Percentiles rank a stretch among this genome's conserved stretches.
These are phyloP conservation scores for Cepaea hortensis DNA, from an alignment of 2,888 invertebrate species.

Conservation along the genomic window DNA sequence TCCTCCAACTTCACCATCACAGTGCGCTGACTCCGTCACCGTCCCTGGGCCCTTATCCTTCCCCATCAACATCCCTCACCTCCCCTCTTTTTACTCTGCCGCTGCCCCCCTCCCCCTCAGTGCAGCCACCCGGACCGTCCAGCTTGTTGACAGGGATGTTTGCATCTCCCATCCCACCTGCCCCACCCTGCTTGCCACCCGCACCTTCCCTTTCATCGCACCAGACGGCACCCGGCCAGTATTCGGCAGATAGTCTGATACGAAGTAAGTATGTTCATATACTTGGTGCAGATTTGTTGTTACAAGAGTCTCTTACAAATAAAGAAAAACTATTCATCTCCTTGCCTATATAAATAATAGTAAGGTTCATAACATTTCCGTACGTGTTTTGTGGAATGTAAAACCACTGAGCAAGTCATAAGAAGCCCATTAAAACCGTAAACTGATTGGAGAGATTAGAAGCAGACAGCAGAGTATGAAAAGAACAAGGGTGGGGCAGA, in stretches of 20 bases:
- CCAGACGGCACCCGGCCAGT: constrained; percentile 43
- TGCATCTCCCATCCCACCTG: constrained; percentile 66
- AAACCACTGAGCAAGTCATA: too few relatives aligned
- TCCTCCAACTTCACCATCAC: constrained; percentile 43
- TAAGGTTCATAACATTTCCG: too few relatives aligned
- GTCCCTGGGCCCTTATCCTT: constrained; percentile 41
- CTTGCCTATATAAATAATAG: too few relatives aligned
- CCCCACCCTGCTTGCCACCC: constrained; percentile 59
- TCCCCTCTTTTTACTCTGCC: constrained; percentile 51
- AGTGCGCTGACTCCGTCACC: constrained; percentile 44
- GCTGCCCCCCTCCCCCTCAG: constrained; percentile 50
- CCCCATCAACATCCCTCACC: constrained; percentile 52
- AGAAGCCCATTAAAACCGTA: too few relatives aligned
- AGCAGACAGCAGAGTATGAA: too few relatives aligned
- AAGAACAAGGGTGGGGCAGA: too few relatives aligned
- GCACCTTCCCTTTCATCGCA: constrained; percentile 40
- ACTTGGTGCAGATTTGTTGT: too few relatives aligned
- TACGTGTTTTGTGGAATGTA: too few relatives aligned
- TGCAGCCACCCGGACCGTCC: constrained; percentile 49
- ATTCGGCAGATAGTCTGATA: constrained; percentile 50
- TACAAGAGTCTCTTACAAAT: too few relatives aligned
- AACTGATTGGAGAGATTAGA: too few relatives aligned
- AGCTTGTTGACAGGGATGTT: constrained; percentile 62
- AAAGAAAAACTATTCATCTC: too few relatives aligned
- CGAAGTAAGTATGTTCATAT: constrained; percentile 50